phyloP scores from a whole-genome alignment of 2,797 vertebrate species.

The Spondyliosoma cantharus region DNA sequence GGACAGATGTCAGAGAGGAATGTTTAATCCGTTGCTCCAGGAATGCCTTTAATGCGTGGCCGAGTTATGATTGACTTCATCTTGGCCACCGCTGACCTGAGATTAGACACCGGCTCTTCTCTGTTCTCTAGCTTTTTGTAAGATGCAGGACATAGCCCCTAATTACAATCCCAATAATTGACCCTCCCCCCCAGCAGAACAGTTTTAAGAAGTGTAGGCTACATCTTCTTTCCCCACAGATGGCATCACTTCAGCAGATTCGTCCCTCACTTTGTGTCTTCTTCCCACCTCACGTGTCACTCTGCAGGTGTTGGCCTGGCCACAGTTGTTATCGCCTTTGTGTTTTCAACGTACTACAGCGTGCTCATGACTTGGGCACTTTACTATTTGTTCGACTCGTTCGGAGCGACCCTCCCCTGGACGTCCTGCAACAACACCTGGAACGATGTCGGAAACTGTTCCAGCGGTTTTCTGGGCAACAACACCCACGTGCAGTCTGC shows the following conservation, averaged over 20 bases:
- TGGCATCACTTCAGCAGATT: slow-evolving; percentile 4
- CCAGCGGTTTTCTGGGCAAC: slow-evolving; percentile 78
- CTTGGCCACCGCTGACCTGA: slow-evolving; percentile 4
- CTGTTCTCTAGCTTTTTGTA: background rate
- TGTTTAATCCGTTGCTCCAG: slow-evolving; percentile 47
- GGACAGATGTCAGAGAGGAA: slow-evolving; percentile 18
- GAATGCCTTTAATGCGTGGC: slow-evolving; percentile 43
- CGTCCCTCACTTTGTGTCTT: slow-evolving; percentile 31
- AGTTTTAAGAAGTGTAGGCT: slow-evolving; percentile 7
- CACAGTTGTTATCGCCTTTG: slow-evolving; percentile 82
- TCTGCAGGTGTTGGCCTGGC: slow-evolving; percentile 84
- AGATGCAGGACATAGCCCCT: background rate
- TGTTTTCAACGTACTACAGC: slow-evolving; percentile 85
- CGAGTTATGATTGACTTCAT: slow-evolving; percentile 6
- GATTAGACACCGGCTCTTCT: slow-evolving; percentile 5
- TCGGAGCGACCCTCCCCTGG: slow-evolving; percentile 80
- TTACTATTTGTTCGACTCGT: slow-evolving; percentile 84
- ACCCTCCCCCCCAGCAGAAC: background rate
- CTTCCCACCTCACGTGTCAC: slow-evolving; percentile 42
- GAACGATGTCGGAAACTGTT: slow-evolving; percentile 81
- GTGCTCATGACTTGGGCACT: slow-evolving; percentile 84
- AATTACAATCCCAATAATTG: slow-evolving; percentile 10
- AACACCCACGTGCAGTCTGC: slow-evolving; percentile 80
- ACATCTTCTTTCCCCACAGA: slow-evolving; percentile 3
- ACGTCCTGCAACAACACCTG: slow-evolving; percentile 85